Evolutionary conservation across 2,888 invertebrate genomes (phyloP), one percentile per base, ranked within the genome.

Genomic region (Lasioglossum villosulum): DNA sequence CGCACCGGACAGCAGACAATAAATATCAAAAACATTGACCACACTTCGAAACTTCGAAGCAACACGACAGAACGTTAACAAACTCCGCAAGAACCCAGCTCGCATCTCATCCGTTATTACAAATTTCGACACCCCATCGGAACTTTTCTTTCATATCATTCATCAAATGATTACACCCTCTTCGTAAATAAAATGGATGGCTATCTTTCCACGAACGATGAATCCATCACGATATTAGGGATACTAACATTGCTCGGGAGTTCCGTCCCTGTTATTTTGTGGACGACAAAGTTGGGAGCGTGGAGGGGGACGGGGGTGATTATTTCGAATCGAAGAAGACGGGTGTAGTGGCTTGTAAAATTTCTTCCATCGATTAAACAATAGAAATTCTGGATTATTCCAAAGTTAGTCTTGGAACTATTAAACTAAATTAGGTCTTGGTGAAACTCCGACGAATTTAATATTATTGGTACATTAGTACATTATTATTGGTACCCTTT

Each of bases 141-240:
- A 59, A 27, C 59, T 59, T 59, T 14, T 16, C 59, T 34, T 70
- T 12, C 70, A 12, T 27, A 42, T 70, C 70, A n/a, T 39, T 71
- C 42, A n/a, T 71, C 71, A 39, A 59, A 42, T 19, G 39, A 39
- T 39, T 71, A 78, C 42, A 42, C 34, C 14, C 75, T 23, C n/a
- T 27, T 37, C 45, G 30, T 45, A 75, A 75, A n/a, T 30, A 42
- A 34, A 72, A 72, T n/a, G 37, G 59, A 72, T 30, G 52, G 27
- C 52, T 76, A 37, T 19, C 75, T 70, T 72, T n/a, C 42, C 30
- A 23, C 27, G 19, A 5, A 37, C 45, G 71, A 83, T 83, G 48
- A 75, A 82, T 83, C 75, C 48, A 70, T 79, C 39, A 70, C n/a
- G n/a, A 82, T 71, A 39, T 75, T 19, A 52, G 63, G 23, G 16